Evolutionary conservation across 1,140 invertebrate genomes (phyloP), one percentile per base, ranked within the genome.

Genomic region (Rhizoglyphus robini): DNA sequence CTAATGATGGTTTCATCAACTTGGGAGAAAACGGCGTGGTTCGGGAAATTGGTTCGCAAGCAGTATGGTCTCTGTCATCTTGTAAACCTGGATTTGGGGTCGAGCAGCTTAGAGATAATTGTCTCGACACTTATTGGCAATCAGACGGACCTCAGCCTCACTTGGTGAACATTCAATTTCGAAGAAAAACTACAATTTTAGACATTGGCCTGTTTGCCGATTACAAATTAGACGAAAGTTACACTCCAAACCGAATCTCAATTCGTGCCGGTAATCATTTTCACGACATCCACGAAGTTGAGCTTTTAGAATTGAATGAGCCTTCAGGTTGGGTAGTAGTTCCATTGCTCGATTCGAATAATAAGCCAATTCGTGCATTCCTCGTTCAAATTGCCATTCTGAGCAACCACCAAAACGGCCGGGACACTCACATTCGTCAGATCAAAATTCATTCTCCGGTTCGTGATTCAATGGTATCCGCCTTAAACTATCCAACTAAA

Each of bases 71-170:
- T 69, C 78, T 99, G 30, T 97, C 93, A 1, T 96, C 93, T 29
- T 98, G 94, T 74, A 99, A 99, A 83, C 90, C 92, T 76, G 90
- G 94, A 54, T 96, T 96, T 82, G 96, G 96, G 29, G 94, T 99
- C 15, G 92, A 98, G 74, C 94, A 98, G 74, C 75, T 99, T 25
- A 77, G 93, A 68, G 94, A 98, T 76, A 88, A 95, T 76, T 87
- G 88, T 61, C 85, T 89, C 72, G 95, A 98, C 69, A 96, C 92
- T 0, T 99, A 96, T 76, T 99, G 96, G 96, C 96, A 99, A 74
- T 97, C 94, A 0, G 96, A 99, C 79, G 96, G 96, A 0, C 92
- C 96, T 71, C 81, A 98, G 66, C 96, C 96, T 4, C 96, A 99
- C 78, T 79, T 96, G 68, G 90, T 99, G 0, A 99, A 97, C 74